phyloP scores from a whole-genome alignment of 2,888 invertebrate species.

The Plagodis dolabraria region DNA sequence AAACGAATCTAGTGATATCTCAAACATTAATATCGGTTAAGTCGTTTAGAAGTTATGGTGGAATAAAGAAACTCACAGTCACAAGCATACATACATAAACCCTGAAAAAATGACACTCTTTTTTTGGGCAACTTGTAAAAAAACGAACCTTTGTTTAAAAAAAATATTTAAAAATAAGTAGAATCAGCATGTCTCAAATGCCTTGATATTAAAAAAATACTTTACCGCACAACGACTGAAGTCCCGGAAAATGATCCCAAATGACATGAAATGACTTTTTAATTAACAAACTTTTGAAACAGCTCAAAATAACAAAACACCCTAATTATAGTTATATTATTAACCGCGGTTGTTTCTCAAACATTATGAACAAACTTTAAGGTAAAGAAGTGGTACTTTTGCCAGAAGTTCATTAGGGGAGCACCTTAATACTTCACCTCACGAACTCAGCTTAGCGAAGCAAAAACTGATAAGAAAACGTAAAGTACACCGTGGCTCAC shows the following conservation, averaged over 20 bases:
- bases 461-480: slow-evolving; percentile 47
- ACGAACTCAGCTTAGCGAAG: slow-evolving; percentile 43
- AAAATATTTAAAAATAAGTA: too few species aligned
- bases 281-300: slow-evolving; percentile 33
- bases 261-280: slow-evolving; percentile 28
- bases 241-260: slow-evolving; percentile 5
- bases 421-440: slow-evolving; percentile 36
- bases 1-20: too few species aligned
- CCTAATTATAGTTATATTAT: slow-evolving; percentile 33
- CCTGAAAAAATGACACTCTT: too few species aligned
- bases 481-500: slow-evolving; percentile 41
- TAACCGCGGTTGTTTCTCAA: slow-evolving; percentile 19
- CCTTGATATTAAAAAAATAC: background rate
- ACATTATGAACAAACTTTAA: slow-evolving; percentile 32
- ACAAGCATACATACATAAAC: too few species aligned
- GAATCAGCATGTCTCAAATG: too few species aligned
- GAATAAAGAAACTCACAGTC: too few species aligned
- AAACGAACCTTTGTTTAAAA: too few species aligned
- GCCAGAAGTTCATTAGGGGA: slow-evolving; percentile 13
- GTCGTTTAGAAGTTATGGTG: too few species aligned
- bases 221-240: background rate
- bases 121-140: too few species aligned
- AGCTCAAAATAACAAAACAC: slow-evolving; percentile 26
- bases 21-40: too few species aligned
- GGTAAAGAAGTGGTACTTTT: slow-evolving; percentile 27